These are phyloP conservation scores for Lasioglossum malachurum DNA, from an alignment of 2,888 invertebrate species.

Conservation along the genomic window DNA sequence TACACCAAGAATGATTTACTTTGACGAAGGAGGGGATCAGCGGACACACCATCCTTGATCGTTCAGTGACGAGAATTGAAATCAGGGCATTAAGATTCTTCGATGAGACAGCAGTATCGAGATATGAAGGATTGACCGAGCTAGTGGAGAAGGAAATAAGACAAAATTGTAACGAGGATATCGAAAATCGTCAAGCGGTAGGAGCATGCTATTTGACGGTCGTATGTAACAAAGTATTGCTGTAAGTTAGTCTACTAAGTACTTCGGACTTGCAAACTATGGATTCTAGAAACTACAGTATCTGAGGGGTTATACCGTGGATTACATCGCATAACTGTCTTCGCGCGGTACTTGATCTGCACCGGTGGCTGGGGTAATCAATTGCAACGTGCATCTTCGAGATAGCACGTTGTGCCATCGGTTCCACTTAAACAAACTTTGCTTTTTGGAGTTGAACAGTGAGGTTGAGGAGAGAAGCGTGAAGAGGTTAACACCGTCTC, in stretches of 20 bases:
- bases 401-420: not conserved
- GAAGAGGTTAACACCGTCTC: not conserved
- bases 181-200: not conserved
- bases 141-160: not conserved
- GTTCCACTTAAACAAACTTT: not conserved
- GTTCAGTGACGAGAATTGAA: not conserved
- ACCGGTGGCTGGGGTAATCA: not conserved
- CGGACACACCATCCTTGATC: not conserved
- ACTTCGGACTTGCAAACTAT: not conserved
- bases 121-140: not conserved
- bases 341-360: not conserved
- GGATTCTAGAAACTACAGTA: not conserved
- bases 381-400: not conserved
- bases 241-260: constrained; percentile 28
- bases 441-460: not conserved
- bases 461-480: not conserved
- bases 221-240: constrained; percentile 13
- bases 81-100: constrained; percentile 1
- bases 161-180: not conserved
- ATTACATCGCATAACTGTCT: not conserved
- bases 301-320: not conserved
- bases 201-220: not conserved
- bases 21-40: not conserved
- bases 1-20: not conserved
- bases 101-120: not conserved